Evolutionary conservation across 2,113 vertebrate genomes (phyloP).

Genomic region (Suricata suricatta): DNA sequence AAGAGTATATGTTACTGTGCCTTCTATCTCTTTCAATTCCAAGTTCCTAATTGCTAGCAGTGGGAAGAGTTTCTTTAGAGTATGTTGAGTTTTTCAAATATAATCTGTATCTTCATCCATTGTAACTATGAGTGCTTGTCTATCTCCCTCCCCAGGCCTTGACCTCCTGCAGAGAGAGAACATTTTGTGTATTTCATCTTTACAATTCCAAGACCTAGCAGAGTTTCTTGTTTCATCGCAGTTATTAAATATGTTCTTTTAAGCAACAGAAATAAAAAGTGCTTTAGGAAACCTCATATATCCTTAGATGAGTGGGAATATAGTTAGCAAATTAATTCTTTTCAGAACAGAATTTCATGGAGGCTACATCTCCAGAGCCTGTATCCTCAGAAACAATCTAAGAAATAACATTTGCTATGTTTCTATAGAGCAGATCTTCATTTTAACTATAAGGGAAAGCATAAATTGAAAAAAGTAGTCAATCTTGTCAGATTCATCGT

Average conservation of each 20-base stretch:
- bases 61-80: not conserved
- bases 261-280: conserved; percentile 34
- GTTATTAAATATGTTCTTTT: conserved; percentile 20
- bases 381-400: not conserved
- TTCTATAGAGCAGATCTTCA: not conserved
- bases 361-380: not conserved
- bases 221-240: not conserved
- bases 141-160: not conserved
- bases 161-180: not conserved
- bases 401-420: not conserved
- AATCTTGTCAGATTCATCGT: not conserved
- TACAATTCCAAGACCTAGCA: not conserved
- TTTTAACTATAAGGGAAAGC: not conserved
- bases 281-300: not conserved
- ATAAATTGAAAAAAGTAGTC: not conserved
- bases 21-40: not conserved
- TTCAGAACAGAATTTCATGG: conserved; percentile 1
- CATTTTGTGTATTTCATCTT: conserved; percentile 26
- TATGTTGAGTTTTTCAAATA: conserved; percentile 5
- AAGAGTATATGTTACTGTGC: not conserved
- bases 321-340: conserved; percentile 23
- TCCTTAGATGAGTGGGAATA: not conserved
- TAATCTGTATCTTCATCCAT: not conserved
- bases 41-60: not conserved
- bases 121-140: not conserved